Conservation (phyloP, 2,113 vertebrate species). For the Serilophus lunatus region DNA sequence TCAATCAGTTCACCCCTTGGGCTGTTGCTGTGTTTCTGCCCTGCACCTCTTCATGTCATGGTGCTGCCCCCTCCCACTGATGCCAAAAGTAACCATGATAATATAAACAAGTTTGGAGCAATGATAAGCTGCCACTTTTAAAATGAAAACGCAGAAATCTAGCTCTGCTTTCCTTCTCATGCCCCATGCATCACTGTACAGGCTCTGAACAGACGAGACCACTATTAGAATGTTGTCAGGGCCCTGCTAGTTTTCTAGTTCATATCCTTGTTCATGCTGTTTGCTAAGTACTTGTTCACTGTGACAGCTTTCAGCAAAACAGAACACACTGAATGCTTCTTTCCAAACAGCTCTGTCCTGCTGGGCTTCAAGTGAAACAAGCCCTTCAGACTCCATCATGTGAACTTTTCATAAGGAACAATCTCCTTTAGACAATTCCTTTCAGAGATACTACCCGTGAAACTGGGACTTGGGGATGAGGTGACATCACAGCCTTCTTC, state of each 20-base stretch:
- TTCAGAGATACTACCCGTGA: conserved; percentile 82
- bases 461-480: conserved; percentile 79
- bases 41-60: not conserved
- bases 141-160: not conserved
- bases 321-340: conserved; percentile 92
- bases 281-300: conserved; percentile 97
- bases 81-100: not conserved
- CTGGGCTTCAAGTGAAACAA: conserved; percentile 89
- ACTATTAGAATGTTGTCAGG: conserved; percentile 90
- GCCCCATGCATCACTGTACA: conserved; percentile 81
- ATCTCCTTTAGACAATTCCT: conserved; percentile 89
- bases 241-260: conserved; percentile 95
- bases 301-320: conserved; percentile 97
- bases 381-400: conserved; percentile 95
- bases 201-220: conserved; percentile 81
- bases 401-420: conserved; percentile 92
- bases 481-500: conserved; percentile 88
- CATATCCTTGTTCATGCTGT: conserved; percentile 98
- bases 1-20: not conserved
- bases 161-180: conserved; percentile 29
- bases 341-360: conserved; percentile 95
- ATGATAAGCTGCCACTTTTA: not conserved
- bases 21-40: not conserved
- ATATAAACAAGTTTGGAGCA: not conserved
- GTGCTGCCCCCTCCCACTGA: not conserved